Conservation (phyloP, 1,140 invertebrate species). For the Drosophila carrolli region DNA sequence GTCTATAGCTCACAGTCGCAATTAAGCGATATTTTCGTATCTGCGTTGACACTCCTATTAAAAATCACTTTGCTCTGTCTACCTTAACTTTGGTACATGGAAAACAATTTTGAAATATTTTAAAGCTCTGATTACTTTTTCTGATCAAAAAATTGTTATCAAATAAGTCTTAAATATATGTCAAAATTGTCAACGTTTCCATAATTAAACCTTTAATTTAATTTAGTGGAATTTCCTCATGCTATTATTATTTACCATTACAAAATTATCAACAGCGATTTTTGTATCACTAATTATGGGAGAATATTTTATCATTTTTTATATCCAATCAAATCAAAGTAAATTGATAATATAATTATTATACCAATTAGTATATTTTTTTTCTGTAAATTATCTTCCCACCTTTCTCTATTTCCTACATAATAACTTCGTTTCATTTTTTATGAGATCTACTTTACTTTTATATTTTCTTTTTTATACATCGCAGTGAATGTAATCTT, state of each 20-base stretch:
- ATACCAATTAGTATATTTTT: neutral
- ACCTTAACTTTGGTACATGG: neutral
- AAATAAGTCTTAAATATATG: no score
- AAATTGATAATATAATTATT: no score
- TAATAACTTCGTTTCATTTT: conserved; percentile 30
- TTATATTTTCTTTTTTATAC: conserved; percentile 18
- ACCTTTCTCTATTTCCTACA: neutral
- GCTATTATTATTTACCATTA: no score
- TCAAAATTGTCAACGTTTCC: no score
- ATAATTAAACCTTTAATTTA: no score
- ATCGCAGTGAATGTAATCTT: conserved; percentile 44
- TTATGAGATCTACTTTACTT: neutral
- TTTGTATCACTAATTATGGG: no score
- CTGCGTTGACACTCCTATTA: conserved; percentile 20
- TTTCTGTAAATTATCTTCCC: neutral
- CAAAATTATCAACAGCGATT: no score
- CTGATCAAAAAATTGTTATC: no score
- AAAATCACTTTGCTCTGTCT: conserved; percentile 50
- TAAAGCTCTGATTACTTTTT: neutral
- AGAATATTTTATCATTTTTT: no score
- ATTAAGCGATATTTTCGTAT: conserved; percentile 53
- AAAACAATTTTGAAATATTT: neutral
- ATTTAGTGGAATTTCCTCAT: no score
- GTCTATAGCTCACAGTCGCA: conserved; percentile 34
- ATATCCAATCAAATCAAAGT: no score